phyloP scores from a whole-genome alignment of 2,888 invertebrate species.

The Caenorhabditis plicata region DNA sequence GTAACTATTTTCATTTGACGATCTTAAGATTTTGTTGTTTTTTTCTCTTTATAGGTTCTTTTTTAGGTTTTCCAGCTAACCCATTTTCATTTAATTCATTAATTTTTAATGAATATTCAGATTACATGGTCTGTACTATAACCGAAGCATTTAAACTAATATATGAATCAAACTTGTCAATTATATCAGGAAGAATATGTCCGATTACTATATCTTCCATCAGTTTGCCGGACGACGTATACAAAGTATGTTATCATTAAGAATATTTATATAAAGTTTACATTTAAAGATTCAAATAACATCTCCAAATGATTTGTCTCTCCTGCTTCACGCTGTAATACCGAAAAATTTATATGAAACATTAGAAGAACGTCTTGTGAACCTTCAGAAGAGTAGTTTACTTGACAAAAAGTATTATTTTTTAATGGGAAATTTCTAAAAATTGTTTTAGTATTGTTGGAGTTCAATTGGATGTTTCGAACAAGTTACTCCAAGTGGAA shows the following conservation, averaged over 20 bases:
- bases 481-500: too few species aligned
- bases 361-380: neutral
- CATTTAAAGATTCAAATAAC: slow-evolving; percentile 9
- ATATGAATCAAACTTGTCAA: slow-evolving; percentile 18
- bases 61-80: too few species aligned
- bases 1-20: too few species aligned
- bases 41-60: too few species aligned
- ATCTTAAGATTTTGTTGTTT: too few species aligned
- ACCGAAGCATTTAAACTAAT: too few species aligned
- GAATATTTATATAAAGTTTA: neutral
- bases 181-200: slow-evolving; percentile 16
- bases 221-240: neutral
- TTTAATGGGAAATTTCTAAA: neutral
- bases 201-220: slow-evolving; percentile 4
- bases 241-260: slow-evolving; percentile 1
- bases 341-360: neutral
- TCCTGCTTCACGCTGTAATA: slow-evolving; percentile 8
- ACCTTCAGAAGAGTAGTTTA: too few species aligned
- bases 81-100: too few species aligned
- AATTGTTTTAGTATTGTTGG: neutral
- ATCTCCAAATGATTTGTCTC: slow-evolving; percentile 12
- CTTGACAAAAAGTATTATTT: neutral
- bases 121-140: too few species aligned
- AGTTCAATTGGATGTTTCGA: too few species aligned
- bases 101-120: too few species aligned